A percentile compares a stretch with the other conserved stretches of the same genome.
These are phyloP conservation scores for Venusia cambrica DNA, from an alignment of 2,888 invertebrate genomes.

Conservation along the genomic window DNA sequence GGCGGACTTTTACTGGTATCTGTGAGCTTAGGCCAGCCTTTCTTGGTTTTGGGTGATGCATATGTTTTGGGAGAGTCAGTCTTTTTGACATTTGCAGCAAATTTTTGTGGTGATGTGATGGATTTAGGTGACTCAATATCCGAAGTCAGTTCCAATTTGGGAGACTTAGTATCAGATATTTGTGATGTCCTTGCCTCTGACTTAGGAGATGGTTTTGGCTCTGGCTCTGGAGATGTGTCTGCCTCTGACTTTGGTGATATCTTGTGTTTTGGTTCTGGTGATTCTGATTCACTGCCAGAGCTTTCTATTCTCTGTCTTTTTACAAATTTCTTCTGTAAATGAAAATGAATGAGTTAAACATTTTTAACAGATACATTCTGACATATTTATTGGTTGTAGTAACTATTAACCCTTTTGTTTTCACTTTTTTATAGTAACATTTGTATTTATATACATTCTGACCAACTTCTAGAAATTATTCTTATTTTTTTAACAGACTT, in stretches of 20 bases:
- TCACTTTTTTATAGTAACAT: no score
- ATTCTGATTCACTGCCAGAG: constrained; percentile 57
- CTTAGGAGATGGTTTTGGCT: constrained; percentile 4
- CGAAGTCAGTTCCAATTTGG: background rate
- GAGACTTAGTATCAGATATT: no score
- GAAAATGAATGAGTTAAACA: background rate
- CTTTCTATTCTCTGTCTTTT: constrained; percentile 68
- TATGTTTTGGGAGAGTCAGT: constrained; percentile 48
- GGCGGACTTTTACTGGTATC: constrained; percentile 16
- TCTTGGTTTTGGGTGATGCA: constrained; percentile 52
- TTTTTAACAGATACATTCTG: constrained; percentile 37
- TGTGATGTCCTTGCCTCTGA: constrained; percentile 12
- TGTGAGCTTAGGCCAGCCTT: constrained; percentile 21
- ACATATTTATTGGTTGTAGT: constrained; percentile 21
- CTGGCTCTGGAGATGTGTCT: constrained; percentile 5
- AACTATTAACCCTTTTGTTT: no score
- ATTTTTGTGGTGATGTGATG: constrained; percentile 18
- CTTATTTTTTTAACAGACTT: no score
- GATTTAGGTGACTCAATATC: constrained; percentile 5
- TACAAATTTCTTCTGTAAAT: constrained; percentile 50
- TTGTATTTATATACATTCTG: no score
- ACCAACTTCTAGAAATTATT: no score
- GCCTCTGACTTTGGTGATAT: constrained; percentile 12
- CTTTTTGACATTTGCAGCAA: constrained; percentile 44
- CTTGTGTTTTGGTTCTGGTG: constrained; percentile 10